Evolutionary conservation across 2,888 invertebrate species (phyloP), one percentile per base, ranked within the genome.

Genomic region (Heliconius erato): DNA sequence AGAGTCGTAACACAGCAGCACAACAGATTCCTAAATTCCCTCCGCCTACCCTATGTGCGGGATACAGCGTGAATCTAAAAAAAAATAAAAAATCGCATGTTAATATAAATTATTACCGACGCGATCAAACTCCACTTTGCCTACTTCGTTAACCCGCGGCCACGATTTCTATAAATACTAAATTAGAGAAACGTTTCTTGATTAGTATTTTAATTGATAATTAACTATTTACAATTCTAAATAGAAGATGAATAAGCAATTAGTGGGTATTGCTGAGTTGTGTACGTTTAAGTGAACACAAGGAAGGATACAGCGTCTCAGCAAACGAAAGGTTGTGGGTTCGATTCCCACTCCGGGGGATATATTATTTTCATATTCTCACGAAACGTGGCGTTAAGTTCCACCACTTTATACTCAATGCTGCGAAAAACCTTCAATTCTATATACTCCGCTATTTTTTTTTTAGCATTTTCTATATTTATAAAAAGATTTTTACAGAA

Each of bases 181-280:
- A 80, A 80, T 80, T 78, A 80, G 40, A 23, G 19, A 78, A 67
- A 68, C 44, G 78, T 11, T 35, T 16, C 59, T 35, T 83, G 78
- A 83, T 80, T 80, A 74, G 26, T 68, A 16, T 32, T 78, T 78
- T 79, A 80, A 79, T 74, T 80, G 78, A 80, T 83, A 78, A 68
- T 83, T 19, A 54, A 76, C 68, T 81, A 81, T 81, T 78, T 71
- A 78, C 77, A 19, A 72, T 69, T 78, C n/a, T 54, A 78, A 77
- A 78, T 67, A 69, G 54, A 44, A 49, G 40, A 49, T 78, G 78
- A 78, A 81, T 78, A 72, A 77, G 71, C 71, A 65, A 72, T 77
- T 14, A 71, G 54, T n/a, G 5, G 23, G 26, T 11, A 54, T 28
- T 74, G 44, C 7, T 23, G n/a, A 23, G 32, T 14, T 59, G 32